Base-by-base conservation (phyloP, 2,113 vertebrate species). In the Rhinoptilus africanus region DNA sequence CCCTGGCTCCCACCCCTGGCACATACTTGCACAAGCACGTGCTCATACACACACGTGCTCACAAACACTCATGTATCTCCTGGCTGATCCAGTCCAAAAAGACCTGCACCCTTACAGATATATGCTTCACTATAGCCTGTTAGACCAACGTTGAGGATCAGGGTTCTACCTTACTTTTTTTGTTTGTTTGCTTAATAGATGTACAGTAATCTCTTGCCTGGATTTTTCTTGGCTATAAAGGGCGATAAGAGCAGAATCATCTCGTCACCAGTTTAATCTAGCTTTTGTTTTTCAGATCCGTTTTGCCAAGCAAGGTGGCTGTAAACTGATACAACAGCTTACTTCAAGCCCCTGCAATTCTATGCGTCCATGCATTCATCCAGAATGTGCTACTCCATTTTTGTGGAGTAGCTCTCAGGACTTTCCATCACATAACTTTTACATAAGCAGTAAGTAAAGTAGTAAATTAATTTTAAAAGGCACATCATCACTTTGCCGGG, bases 1-100 rank as follows among this genome's bases (percentile, higher is more conserved):
- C 14, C 8, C 30, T 28, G 17, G 8, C 3, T 9, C 14, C 24
- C 18, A 21, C 1, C 3, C 4, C 9, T 32, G 12, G 2, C 10
- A 27, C 6, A 3, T 18, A 15, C 19, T 23, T 59, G 8, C 47
- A 37, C 17, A 4, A 14, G 21, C 6, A 34, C 8, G 14, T 0
- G 1, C 5, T 27, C 21, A n/a, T 4, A 62, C 4, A 37, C 16
- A 47, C 41, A 68, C 21, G 17, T 2, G 5, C 1, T 2, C 43
- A 57, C 8, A 89, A 64, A 50, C 9, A 28, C 1, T 11, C 13
- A 6, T 47, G 26, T 35, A 4, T 32, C 20, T 72, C 20, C 27
- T 22, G 30, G 5, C 6, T 59, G 14, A 37, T 17, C 23, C n/a
- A 53, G 41, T 28, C 9, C 9, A 41, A 86, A 64, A 35, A 34